Conservation (phyloP, 2,797 vertebrate genomes). For the Falco peregrinus region DNA sequence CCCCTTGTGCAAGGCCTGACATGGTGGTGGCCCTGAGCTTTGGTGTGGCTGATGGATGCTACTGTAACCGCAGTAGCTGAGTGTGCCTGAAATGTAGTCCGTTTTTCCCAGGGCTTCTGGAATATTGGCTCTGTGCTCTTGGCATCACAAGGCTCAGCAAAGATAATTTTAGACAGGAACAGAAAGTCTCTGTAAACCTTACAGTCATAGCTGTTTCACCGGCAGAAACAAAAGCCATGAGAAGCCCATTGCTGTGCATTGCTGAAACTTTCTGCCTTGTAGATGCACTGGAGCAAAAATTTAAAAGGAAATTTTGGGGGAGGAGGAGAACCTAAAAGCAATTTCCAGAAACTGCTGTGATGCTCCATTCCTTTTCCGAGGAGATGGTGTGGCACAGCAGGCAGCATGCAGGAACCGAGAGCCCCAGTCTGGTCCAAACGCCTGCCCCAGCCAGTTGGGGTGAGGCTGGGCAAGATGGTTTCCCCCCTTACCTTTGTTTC, state of each 20-base stretch:
- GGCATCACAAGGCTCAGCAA: constrained; percentile 16
- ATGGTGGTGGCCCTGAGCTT: neutral
- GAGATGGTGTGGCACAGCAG: neutral
- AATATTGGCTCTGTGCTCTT: constrained; percentile 43
- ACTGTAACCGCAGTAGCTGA: neutral
- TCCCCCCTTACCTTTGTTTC: neutral
- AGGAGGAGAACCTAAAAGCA: neutral
- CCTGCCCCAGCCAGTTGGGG: neutral
- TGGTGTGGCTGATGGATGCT: neutral
- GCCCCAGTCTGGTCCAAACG: neutral
- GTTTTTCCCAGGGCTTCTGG: neutral
- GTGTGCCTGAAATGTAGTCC: neutral
- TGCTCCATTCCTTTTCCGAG: neutral
- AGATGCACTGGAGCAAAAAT: neutral
- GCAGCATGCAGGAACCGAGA: neutral
- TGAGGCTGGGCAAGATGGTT: neutral
- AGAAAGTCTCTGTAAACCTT: constrained; percentile 50
- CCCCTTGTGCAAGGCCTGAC: fast-evolving
- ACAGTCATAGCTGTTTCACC: neutral
- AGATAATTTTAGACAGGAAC: constrained; percentile 66
- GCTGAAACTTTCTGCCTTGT: neutral
- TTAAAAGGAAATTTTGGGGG: neutral
- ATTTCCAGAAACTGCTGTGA: neutral
- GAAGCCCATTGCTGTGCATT: neutral
- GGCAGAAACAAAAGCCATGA: neutral